Base-by-base conservation (phyloP, 1,140 invertebrate genomes). In the Pachyrhynchus sulphureomaculatus region DNA sequence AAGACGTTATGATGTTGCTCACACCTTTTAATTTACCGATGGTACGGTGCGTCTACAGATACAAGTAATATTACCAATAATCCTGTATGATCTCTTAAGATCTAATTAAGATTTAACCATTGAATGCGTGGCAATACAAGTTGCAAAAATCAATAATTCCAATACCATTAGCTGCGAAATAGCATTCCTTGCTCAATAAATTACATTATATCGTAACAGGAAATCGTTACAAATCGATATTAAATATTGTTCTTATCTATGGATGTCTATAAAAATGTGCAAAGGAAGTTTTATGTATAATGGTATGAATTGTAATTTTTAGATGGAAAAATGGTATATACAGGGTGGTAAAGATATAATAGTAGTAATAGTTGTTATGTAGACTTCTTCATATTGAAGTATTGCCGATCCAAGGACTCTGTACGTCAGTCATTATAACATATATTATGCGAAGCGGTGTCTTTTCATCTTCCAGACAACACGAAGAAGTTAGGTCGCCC, bases 111-210 rank as follows among this genome's bases (percentile, higher is more conserved):
- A 59, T 59, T 47, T 51, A 52, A 21, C 57, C 47, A 59, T 47
- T 59, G 36, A 59, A 34, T 36, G 55, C 55, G 55, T 58, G 45
- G 42, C 55, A 20, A 51, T 51, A 51, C 33, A 15, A 18, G 17
- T 44, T 41, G 57, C 48, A 59, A 59, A 59, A 59, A 59, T 59
- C 45, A 59, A 52, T 59, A 59, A 59, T 59, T 59, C 48, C 47
- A 33, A 59, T 49, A 59, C 47, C 24, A 59, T 59, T 59, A 59
- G 33, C 45, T 52, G 39, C 33, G 57, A 59, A 59, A 49, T 59
- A 52, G 39, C 57, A 59, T 59, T 59, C 36, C 47, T 59, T 44
- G 23, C n/a, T 32, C 57, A 32, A 59, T 59, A 59, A 59, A 59
- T 59, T 59, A 59, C 47, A 32, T 18, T 5, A 59, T 59, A 59